Evolutionary conservation across 2,888 invertebrate genomes (phyloP), one percentile per base, ranked within the genome.

Genomic region (Drosophila rubida): DNA sequence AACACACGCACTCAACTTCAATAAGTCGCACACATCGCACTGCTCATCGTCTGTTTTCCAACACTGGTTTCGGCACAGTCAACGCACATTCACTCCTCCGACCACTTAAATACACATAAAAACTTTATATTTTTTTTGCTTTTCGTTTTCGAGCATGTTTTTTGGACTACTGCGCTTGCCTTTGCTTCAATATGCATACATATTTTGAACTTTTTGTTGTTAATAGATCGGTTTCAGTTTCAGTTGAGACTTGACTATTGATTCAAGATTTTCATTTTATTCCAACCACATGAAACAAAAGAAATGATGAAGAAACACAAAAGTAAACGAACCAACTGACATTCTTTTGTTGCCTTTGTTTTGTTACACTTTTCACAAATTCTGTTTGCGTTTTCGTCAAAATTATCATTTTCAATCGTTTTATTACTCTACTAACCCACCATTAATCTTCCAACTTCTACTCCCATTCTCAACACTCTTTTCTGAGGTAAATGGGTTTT

Each of bases 91-190:
- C 32, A 42, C 42, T n/a, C n/a, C n/a, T n/a, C n/a, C n/a, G n/a
- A n/a, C n/a, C n/a, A n/a, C n/a, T n/a, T n/a, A n/a, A n/a, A n/a
- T 19, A 19, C 3, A 19, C 19, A 19, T 57, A 14, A 13, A 53
- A 22, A 58, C 54, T 32, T 37, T 39, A 50, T 50, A 39, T 16
- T 44, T 45, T 42, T 22, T 49, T n/a, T 14, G 13, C 25, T 13
- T 8, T 46, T 59, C 23, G 27, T 50, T 77, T 75, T 83, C 45
- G 81, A 82, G 81, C 81, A 82, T 82, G 83, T 85, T 85, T 81
- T 77, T 70, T 79, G 70, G 69, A 80, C 75, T 71, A 69, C 76
- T 68, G 74, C 70, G 84, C 69, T 80, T 79, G 78, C 64, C 46
- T 64, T 80, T 79, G 78, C 64, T 45, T 62, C 9, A 57, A 49